These are phyloP conservation scores for Rhinolophus sinicus DNA, from an alignment of 2,113 vertebrate species.

Conservation along the genomic window DNA sequence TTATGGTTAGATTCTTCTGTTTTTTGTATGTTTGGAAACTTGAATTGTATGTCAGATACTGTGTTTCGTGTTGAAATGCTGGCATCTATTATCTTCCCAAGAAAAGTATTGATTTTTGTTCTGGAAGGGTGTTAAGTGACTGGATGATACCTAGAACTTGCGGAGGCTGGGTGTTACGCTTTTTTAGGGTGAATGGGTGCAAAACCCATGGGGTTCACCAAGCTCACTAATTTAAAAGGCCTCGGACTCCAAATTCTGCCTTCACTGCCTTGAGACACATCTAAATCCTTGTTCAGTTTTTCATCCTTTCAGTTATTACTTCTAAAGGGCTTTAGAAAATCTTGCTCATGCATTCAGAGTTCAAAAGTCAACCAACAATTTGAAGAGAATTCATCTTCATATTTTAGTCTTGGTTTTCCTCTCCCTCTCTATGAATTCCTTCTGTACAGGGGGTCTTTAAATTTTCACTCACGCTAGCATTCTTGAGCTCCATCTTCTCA, in stretches of 20 bases:
- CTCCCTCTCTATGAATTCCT: background rate
- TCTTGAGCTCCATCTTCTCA: background rate
- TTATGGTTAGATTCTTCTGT: background rate
- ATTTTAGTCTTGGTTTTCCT: background rate
- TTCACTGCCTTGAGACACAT: background rate
- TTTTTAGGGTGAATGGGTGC: background rate
- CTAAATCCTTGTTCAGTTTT: background rate
- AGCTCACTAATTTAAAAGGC: background rate
- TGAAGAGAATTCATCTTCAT: background rate
- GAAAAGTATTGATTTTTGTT: background rate
- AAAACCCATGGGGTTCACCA: background rate
- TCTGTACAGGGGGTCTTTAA: background rate
- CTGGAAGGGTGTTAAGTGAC: background rate
- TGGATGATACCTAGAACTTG: background rate
- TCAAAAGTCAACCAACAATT: background rate
- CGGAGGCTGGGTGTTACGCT: background rate
- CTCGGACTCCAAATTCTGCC: background rate
- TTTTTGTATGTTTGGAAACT: background rate
- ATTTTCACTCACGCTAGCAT: background rate
- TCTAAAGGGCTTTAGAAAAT: background rate
- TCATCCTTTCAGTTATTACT: background rate
- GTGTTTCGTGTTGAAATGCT: background rate
- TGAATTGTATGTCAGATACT: background rate
- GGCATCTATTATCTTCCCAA: background rate
- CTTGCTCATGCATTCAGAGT: background rate